These are phyloP conservation scores for Pampusana beccarii DNA, from an alignment of 2,113 vertebrate species.

Conservation along the genomic window DNA sequence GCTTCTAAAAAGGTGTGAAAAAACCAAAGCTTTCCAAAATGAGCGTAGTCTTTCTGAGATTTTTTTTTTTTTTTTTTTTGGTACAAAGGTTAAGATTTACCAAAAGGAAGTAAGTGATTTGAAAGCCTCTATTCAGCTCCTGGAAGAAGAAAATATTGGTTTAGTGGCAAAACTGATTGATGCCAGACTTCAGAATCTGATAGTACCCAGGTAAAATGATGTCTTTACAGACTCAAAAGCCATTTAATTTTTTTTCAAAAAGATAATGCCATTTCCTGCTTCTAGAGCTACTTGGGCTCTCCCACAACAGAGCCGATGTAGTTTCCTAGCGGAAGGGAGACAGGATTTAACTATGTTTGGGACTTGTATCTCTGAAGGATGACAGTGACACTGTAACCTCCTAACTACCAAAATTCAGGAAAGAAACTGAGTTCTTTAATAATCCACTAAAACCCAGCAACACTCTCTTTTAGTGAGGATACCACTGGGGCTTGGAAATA, in stretches of 20 bases:
- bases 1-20: neutral
- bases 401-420: neutral
- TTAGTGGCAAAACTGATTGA: conserved; percentile 75
- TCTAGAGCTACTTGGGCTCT: neutral
- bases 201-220: conserved; percentile 70
- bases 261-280: neutral
- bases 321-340: neutral
- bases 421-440: neutral
- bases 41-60: neutral
- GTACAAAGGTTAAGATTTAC: conserved; percentile 74
- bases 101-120: conserved; percentile 67
- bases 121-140: conserved; percentile 64
- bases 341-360: neutral
- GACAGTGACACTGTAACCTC: neutral
- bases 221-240: neutral
- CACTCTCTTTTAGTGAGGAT: neutral
- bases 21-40: neutral
- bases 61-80: neutral
- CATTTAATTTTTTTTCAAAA: neutral
- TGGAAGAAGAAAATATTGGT: conserved; percentile 81
- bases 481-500: neutral
- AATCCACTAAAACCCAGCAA: neutral
- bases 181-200: conserved; percentile 66
- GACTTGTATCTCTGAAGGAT: neutral
- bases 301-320: neutral